phyloP scores from a whole-genome alignment of 2,888 invertebrate genomes.

The Chromoteleia sp. region DNA sequence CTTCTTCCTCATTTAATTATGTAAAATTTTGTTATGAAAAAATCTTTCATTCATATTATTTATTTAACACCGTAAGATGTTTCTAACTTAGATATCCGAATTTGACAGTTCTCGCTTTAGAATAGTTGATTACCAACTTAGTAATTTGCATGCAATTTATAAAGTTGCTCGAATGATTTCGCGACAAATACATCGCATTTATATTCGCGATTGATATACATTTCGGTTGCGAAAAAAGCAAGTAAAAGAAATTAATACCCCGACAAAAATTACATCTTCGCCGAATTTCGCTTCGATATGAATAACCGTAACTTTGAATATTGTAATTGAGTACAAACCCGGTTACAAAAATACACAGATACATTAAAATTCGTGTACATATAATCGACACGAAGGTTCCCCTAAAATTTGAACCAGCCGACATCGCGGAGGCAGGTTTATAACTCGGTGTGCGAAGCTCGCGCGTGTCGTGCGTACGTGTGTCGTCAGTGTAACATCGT shows the following conservation, averaged over 20 bases:
- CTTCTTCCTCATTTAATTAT: no score
- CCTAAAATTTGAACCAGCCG: slow-evolving; percentile 57
- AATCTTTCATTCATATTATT: no score
- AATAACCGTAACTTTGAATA: slow-evolving; percentile 32
- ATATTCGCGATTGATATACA: slow-evolving; percentile 15
- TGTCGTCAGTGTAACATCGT: slow-evolving; percentile 71
- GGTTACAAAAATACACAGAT: slow-evolving; percentile 53
- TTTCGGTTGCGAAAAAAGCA: slow-evolving; percentile 5
- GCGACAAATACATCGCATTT: slow-evolving; percentile 26
- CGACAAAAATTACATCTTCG: slow-evolving; percentile 21
- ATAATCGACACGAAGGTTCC: slow-evolving; percentile 57
- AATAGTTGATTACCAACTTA: no score
- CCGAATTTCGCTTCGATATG: slow-evolving; percentile 10
- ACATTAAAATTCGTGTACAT: slow-evolving; percentile 34
- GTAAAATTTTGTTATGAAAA: no score
- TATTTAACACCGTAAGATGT: no score
- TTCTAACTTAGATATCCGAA: no score
- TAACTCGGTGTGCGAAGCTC: slow-evolving; percentile 62
- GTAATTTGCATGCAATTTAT: not conserved
- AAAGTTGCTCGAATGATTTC: slow-evolving; percentile 2
- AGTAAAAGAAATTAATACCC: slow-evolving; percentile 1
- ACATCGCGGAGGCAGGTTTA: slow-evolving; percentile 57
- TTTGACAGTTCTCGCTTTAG: no score
- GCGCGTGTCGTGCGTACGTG: slow-evolving; percentile 71
- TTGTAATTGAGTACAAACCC: slow-evolving; percentile 61